Evolutionary conservation across 2,113 vertebrate genomes (phyloP).

Genomic region (Cygnus atratus): DNA sequence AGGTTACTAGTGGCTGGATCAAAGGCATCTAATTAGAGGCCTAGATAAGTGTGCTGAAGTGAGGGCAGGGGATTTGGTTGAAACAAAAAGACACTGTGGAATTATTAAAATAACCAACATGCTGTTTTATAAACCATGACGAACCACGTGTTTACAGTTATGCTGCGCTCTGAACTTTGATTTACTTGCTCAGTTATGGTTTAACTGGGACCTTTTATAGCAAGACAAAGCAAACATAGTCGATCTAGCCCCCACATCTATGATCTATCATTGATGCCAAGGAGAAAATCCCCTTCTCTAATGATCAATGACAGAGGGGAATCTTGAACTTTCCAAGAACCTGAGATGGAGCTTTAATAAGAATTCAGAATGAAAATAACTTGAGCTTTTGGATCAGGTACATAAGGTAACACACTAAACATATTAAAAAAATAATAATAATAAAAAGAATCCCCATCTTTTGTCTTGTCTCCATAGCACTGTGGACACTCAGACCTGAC

Average conservation of each 20-base stretch:
- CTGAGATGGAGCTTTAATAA: neutral
- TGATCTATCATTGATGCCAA: accelerated
- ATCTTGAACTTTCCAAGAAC: neutral
- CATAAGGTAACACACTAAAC: neutral
- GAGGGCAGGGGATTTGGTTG: neutral
- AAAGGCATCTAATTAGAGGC: neutral
- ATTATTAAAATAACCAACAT: neutral
- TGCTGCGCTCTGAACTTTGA: neutral
- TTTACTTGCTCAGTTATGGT: neutral
- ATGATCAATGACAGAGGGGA: neutral
- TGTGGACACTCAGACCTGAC: neutral
- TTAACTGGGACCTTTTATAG: neutral
- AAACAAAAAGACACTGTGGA: neutral
- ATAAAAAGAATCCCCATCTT: neutral
- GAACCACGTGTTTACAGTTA: neutral
- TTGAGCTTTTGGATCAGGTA: neutral
- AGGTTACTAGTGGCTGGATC: accelerated
- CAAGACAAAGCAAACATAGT: neutral
- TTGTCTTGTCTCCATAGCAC: neutral
- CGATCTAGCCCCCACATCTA: neutral
- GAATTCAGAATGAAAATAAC: neutral
- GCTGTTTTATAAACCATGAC: neutral
- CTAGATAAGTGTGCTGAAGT: neutral
- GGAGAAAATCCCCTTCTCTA: neutral
- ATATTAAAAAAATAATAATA: neutral